Percentiles rank a stretch among this genome's conserved stretches.
phyloP scores from a whole-genome alignment of 2,797 vertebrate genomes.

The Chelonia mydas region DNA sequence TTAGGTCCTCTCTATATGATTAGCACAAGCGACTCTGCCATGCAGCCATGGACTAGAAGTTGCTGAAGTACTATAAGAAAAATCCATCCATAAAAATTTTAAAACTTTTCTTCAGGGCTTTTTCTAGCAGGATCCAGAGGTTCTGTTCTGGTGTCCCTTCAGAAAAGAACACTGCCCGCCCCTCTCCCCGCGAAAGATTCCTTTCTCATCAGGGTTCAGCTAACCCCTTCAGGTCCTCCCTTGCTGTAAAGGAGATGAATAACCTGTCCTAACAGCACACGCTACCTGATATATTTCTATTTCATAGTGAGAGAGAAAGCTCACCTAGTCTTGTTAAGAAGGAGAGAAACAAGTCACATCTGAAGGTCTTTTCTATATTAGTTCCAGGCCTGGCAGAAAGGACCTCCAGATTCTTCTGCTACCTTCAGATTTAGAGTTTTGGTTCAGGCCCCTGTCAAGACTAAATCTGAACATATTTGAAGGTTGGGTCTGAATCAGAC shows the following conservation, averaged over 20 bases:
- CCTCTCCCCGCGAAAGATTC: not conserved
- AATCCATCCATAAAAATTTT: not conserved
- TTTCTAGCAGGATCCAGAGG: not conserved
- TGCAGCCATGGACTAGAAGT: not conserved
- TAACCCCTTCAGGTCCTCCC: not conserved
- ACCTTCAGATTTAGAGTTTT: accelerated
- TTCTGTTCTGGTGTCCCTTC: not conserved
- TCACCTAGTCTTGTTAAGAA: not conserved
- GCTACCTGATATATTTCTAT: not conserved
- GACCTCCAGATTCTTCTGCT: not conserved
- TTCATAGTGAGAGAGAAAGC: not conserved
- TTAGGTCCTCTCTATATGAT: not conserved
- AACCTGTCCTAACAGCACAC: not conserved
- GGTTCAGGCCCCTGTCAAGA: no score
- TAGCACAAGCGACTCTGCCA: not conserved
- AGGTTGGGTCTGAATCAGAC: not conserved
- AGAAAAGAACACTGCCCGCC: not conserved
- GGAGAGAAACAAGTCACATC: not conserved
- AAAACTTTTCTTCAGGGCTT: not conserved
- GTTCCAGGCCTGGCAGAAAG: accelerated
- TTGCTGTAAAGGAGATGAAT: not conserved
- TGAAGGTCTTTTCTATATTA: accelerated
- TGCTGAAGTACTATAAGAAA: not conserved
- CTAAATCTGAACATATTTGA: not conserved
- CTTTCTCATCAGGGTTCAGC: not conserved